phyloP scores from a whole-genome alignment of 2,113 vertebrate species.

The Cebidichthys violaceus region DNA sequence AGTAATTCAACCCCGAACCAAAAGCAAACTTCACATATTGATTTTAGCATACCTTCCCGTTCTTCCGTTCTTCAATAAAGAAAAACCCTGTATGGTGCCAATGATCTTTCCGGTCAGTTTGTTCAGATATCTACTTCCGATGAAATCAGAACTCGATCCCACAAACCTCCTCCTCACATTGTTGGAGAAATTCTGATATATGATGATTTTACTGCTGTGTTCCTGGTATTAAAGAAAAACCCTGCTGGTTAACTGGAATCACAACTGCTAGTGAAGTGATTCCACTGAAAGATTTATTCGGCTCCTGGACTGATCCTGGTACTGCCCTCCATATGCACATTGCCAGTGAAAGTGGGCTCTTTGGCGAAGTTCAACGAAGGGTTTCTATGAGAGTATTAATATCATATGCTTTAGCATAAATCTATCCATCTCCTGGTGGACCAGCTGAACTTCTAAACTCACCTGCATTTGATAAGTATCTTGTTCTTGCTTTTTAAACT shows the following conservation, averaged over 20 bases:
- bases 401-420: too few species aligned
- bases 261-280: background rate
- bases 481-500: too few species aligned
- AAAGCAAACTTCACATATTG: background rate
- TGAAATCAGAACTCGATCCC: background rate
- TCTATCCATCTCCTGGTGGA: too few species aligned
- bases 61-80: background rate
- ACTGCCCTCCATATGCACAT: background rate
- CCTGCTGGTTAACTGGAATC: background rate
- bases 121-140: background rate
- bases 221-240: background rate
- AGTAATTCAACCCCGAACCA: background rate
- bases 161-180: background rate
- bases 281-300: background rate
- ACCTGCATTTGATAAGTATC: too few species aligned
- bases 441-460: too few species aligned
- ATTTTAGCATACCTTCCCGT: background rate
- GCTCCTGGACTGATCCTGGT: background rate
- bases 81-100: background rate
- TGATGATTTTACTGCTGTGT: background rate
- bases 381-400: background rate
- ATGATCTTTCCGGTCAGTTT: background rate
- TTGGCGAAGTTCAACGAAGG: background rate
- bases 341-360: background rate
- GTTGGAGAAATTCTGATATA: background rate